phyloP scores from a whole-genome alignment of 2,888 invertebrate genomes.

The Crocallis elinguaria region DNA sequence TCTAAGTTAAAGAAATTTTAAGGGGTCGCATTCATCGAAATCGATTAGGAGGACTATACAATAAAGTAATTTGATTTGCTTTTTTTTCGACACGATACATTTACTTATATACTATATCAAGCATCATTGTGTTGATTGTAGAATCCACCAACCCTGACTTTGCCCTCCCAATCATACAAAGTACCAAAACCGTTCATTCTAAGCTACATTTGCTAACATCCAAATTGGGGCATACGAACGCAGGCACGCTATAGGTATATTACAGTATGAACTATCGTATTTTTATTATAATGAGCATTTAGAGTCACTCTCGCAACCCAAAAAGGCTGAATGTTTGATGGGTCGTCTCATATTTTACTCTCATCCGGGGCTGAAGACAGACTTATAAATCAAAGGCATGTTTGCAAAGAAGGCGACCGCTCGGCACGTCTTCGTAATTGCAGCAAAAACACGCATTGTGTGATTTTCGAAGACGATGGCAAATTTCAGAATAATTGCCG shows the following conservation, averaged over 20 bases:
- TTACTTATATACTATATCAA: too few relatives aligned
- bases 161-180: neutral
- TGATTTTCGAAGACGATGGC: slow-evolving; percentile 78
- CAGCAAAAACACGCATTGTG: slow-evolving; percentile 78
- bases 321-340: slow-evolving; percentile 80
- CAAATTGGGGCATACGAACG: slow-evolving; percentile 58
- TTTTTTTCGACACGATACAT: too few relatives aligned
- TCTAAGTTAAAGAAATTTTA: too few relatives aligned
- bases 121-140: too few relatives aligned
- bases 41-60: too few relatives aligned
- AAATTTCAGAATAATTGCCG: slow-evolving; percentile 76
- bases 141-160: too few relatives aligned
- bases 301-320: slow-evolving; percentile 68
- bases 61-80: too few relatives aligned
- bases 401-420: slow-evolving; percentile 71
- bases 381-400: slow-evolving; percentile 81
- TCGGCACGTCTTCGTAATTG: slow-evolving; percentile 79
- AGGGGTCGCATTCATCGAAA: too few relatives aligned
- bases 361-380: slow-evolving; percentile 66
- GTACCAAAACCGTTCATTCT: slow-evolving; percentile 11
- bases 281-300: slow-evolving; percentile 81
- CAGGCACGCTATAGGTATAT: slow-evolving; percentile 56
- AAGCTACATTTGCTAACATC: slow-evolving; percentile 49
- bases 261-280: slow-evolving; percentile 77
- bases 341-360: slow-evolving; percentile 79